Conservation (phyloP, 2,797 vertebrate genomes). For the Carcharodon carcharias region DNA sequence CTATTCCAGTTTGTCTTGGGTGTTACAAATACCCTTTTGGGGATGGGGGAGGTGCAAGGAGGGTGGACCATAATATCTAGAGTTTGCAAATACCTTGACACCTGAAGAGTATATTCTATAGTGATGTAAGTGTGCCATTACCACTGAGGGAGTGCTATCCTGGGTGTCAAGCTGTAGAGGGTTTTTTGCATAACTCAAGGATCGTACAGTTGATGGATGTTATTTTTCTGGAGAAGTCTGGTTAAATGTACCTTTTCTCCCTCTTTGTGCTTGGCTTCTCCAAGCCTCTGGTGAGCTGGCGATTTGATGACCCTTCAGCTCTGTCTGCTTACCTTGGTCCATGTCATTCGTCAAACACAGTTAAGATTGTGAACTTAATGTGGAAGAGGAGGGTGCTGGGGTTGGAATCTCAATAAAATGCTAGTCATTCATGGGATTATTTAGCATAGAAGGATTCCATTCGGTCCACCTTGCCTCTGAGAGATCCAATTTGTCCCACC, state of each 20-base stretch:
- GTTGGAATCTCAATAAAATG: background rate
- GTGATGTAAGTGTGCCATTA: background rate
- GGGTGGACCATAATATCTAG: too few species aligned
- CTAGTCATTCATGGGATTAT: background rate
- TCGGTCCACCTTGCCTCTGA: background rate
- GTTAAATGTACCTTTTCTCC: background rate
- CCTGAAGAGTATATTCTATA: background rate
- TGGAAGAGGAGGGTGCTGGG: background rate
- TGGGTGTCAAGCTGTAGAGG: background rate
- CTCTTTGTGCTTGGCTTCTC: background rate
- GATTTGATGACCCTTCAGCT: background rate
- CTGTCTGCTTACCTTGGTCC: too few species aligned
- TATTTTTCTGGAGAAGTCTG: background rate
- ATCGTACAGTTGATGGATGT: background rate
- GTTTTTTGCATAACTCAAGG: background rate
- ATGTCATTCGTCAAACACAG: background rate
- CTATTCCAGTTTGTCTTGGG: too few species aligned
- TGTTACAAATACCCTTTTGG: background rate
- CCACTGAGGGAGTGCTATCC: background rate
- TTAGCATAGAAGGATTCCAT: too few species aligned
- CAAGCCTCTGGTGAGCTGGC: background rate
- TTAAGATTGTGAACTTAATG: background rate
- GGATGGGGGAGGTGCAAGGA: background rate
- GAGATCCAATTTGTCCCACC: background rate
- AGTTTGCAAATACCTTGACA: background rate